These are phyloP conservation scores for Schlechtendalia chinensis DNA, from an alignment of 1,140 invertebrate genomes.

Conservation along the genomic window DNA sequence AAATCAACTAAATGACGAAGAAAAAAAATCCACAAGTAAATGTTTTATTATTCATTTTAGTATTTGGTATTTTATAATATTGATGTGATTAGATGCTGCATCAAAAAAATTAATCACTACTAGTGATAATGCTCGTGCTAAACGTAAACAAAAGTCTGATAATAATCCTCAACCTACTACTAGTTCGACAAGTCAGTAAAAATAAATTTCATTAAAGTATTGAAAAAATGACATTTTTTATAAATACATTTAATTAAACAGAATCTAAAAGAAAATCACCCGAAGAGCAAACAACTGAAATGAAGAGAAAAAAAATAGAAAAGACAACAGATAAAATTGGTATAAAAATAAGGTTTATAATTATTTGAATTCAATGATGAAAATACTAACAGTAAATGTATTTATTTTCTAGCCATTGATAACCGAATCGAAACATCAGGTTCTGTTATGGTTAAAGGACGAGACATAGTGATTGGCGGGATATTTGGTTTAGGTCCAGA, in stretches of 20 bases:
- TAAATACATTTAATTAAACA: not conserved
- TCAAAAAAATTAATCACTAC: not conserved
- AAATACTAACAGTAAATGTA: not conserved
- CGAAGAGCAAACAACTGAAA: not conserved
- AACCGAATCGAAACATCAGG: constrained; percentile 29
- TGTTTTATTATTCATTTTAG: not conserved
- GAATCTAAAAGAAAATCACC: constrained; percentile 18
- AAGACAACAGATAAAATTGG: constrained; percentile 30
- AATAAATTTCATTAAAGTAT: not conserved
- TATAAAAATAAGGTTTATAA: not conserved
- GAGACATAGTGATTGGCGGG: constrained; percentile 35
- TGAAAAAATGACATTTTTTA: not conserved
- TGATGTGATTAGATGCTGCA: not conserved
- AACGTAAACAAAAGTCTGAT: constrained; percentile 23
- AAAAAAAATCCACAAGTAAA: not conserved
- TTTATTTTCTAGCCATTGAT: constrained; percentile 20
- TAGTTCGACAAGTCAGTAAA: constrained; percentile 10
- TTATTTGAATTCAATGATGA: not conserved
- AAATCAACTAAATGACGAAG: constrained; percentile 7
- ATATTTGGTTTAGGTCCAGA: constrained; percentile 44
- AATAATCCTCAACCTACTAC: not conserved
- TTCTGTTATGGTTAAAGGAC: constrained; percentile 30
- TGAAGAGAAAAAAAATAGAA: constrained; percentile 25
- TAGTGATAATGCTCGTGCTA: not conserved
- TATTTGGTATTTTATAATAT: not conserved